Conservation (phyloP, 2,888 invertebrate species). For the Andrena flavipes region DNA sequence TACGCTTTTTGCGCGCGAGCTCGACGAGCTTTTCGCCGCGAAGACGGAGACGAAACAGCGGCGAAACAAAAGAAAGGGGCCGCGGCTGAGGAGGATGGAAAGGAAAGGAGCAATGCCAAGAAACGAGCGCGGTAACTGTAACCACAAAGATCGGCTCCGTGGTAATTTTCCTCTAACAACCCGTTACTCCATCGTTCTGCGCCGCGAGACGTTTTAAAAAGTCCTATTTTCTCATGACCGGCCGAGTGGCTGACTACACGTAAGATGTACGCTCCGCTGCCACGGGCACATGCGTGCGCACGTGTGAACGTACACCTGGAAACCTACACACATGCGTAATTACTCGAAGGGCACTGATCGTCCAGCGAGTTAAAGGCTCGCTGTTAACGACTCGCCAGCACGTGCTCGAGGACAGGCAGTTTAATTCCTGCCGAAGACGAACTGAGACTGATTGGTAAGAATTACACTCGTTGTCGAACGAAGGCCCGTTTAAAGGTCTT, state of each 20-base stretch:
- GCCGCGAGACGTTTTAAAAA: slow-evolving; percentile 65
- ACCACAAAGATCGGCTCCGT: slow-evolving; percentile 60
- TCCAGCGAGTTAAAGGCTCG: slow-evolving; percentile 52
- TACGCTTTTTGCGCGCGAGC: slow-evolving; percentile 37
- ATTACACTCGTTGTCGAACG: slow-evolving; percentile 63
- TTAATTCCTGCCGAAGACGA: slow-evolving; percentile 59
- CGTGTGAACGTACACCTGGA: slow-evolving; percentile 4
- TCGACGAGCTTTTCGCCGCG: slow-evolving; percentile 30
- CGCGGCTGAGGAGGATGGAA: slow-evolving; percentile 17
- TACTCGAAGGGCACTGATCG: slow-evolving; percentile 38
- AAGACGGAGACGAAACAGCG: background rate
- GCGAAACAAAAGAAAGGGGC: slow-evolving; percentile 36
- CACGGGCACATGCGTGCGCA: background rate
- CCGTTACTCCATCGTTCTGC: slow-evolving; percentile 70
- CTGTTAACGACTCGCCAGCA: slow-evolving; percentile 60
- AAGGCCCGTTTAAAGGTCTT: slow-evolving; percentile 42
- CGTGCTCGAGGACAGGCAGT: slow-evolving; percentile 67
- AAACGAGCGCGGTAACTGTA: slow-evolving; percentile 70
- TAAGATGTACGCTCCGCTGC: background rate
- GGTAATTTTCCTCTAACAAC: slow-evolving; percentile 68
- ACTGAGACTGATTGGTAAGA: slow-evolving; percentile 55
- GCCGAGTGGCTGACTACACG: slow-evolving; percentile 11
- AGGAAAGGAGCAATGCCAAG: slow-evolving; percentile 40
- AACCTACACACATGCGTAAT: slow-evolving; percentile 40
- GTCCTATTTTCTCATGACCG: slow-evolving; percentile 67